Base-by-base conservation (phyloP, 2,113 vertebrate genomes). In the Harpagus bidentatus region DNA sequence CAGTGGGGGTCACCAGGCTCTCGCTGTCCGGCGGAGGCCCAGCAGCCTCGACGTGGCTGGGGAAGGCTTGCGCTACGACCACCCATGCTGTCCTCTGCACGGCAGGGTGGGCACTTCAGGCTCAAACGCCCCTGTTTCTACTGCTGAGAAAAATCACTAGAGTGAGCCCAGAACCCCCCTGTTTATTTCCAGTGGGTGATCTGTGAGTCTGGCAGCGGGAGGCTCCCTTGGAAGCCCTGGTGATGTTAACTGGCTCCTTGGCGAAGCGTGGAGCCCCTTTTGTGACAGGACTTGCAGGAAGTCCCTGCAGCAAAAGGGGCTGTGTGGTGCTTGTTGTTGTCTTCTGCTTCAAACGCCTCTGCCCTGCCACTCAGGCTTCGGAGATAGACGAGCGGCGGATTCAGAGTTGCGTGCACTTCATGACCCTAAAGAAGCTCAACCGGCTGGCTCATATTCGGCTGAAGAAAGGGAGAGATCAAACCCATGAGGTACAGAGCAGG, bases 371-470 rank as follows among this genome's bases (percentile, higher is more conserved):
- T 9, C 92, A 99, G 99, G 98, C 98, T 47, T 71, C 86, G 0
- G 99, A 99, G 95, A 98, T 99, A 0, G 99, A 99, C 25, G 98
- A 99, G 94, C 98, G 96, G 55, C 98, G 98, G 4, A 98, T 99
- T 76, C 99, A 99, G 97, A 98, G 99, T 96, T 99, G 99, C 9
- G 99, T 99, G 19, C 99, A 99, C 93, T 99, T 99, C 98, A 99
- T 99, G 98, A 99, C 99, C 38, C 97, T 99, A 88, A 99, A 99
- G 98, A 99, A 99, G 94, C 98, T 99, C 34, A 99, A 99, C 96
- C 99, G 99, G 16, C 94, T 99, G 96, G 99, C 99, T 53, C 99
- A 99, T 43, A 99, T 99, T 96, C 98, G 99, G 10, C 98, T 99
- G 38, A 99, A 99, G 98, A 99, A 98, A 79, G 99, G 99, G 48